A percentile compares a stretch with the other conserved stretches of the same genome.
phyloP scores from a whole-genome alignment of 2,888 invertebrate genomes.

The Amphipoea lucens region DNA sequence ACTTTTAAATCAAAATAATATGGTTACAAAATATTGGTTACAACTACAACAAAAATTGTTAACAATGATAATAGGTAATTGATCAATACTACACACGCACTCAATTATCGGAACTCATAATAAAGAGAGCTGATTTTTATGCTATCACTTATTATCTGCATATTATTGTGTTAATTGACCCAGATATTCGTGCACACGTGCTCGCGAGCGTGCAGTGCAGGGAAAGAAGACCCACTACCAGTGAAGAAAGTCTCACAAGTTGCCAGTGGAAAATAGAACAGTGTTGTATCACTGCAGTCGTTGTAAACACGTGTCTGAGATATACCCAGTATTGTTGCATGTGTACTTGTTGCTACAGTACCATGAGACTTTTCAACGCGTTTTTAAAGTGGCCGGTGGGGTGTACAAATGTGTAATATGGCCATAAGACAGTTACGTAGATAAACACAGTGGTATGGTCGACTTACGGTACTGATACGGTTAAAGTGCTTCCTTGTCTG shows the following conservation, averaged over 20 bases:
- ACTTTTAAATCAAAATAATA: no score
- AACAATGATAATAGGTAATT: not conserved
- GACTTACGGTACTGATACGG: conserved; percentile 30
- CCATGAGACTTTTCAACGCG: not conserved
- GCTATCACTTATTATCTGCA: not conserved
- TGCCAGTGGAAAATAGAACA: conserved; percentile 40
- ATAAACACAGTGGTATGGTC: conserved; percentile 17
- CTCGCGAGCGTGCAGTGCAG: not conserved
- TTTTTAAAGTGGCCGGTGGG: conserved; percentile 20
- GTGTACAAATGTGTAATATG: conserved; percentile 32
- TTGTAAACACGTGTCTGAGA: conserved; percentile 36
- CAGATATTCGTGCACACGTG: conserved; percentile 14
- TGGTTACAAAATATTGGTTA: not conserved
- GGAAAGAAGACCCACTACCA: conserved; percentile 14
- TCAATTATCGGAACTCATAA: not conserved
- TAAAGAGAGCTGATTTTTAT: not conserved
- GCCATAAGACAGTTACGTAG: conserved; percentile 21
- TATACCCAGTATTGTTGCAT: not conserved
- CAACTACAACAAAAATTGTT: not conserved
- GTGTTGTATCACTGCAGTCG: conserved; percentile 34
- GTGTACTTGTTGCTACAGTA: not conserved
- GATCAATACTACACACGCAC: not conserved
- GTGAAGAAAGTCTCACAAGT: conserved; percentile 37
- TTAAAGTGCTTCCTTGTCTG: conserved; percentile 22
- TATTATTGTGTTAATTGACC: conserved; percentile 8